Percentiles rank a stretch among this genome's conserved stretches.
phyloP scores from a whole-genome alignment of 2,797 vertebrate genomes.

The Microhierax caerulescens region DNA sequence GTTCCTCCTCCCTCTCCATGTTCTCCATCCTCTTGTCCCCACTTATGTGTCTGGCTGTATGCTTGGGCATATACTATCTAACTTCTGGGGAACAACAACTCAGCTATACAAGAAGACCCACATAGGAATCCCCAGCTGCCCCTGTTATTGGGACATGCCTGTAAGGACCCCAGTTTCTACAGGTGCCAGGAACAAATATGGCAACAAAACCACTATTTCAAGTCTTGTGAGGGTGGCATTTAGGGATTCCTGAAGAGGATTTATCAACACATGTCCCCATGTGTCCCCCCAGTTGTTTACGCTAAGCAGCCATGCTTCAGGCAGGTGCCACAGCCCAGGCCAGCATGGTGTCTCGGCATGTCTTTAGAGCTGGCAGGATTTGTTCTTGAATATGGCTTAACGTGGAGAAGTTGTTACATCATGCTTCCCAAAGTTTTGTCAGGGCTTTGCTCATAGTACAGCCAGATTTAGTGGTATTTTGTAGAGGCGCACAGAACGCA shows the following conservation, averaged over 20 bases:
- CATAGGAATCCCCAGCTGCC: not conserved
- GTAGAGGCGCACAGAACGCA: not conserved
- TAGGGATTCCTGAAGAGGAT: not conserved
- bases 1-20: not conserved
- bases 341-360: no score
- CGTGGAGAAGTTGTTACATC: not conserved
- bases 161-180: not conserved
- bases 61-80: not conserved
- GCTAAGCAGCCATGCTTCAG: not conserved
- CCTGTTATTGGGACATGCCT: not conserved
- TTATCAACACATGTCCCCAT: not conserved
- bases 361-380: not conserved
- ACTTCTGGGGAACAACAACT: not conserved
- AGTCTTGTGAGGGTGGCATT: not conserved
- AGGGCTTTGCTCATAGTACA: not conserved
- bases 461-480: not conserved
- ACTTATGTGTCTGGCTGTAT: not conserved
- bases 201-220: not conserved
- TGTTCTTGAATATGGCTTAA: not conserved
- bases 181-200: not conserved
- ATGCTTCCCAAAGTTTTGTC: not conserved
- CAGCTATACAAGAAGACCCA: not conserved
- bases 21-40: not conserved
- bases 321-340: not conserved
- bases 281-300: not conserved